Conservation (phyloP, 1,140 invertebrate genomes). For the Magallana angulata region DNA sequence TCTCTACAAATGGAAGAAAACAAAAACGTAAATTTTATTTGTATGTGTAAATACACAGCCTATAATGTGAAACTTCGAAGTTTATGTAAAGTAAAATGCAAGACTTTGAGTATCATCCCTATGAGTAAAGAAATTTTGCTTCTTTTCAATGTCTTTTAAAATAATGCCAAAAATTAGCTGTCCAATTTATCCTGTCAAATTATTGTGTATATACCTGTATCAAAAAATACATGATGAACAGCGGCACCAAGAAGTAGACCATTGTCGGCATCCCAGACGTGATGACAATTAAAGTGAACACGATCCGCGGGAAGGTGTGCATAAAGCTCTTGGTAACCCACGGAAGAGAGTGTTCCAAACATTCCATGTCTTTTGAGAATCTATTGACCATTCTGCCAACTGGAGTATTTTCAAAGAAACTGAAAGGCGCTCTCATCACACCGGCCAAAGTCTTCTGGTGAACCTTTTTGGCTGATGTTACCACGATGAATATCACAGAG, state of each 20-base stretch:
- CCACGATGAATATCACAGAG: background rate
- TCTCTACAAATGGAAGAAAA: constrained; percentile 82
- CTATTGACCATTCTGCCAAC: constrained; percentile 84
- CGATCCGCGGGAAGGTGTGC: background rate
- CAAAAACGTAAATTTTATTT: too few relatives aligned
- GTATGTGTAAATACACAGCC: too few relatives aligned
- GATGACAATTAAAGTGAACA: constrained; percentile 1
- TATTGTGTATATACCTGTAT: too few relatives aligned
- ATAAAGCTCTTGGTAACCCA: background rate
- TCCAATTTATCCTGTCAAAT: too few relatives aligned
- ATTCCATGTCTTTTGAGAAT: constrained; percentile 82
- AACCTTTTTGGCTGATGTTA: too few relatives aligned
- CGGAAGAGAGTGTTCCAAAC: constrained; percentile 67
- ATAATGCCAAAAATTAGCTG: too few relatives aligned
- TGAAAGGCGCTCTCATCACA: constrained; percentile 78
- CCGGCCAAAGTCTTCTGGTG: too few relatives aligned
- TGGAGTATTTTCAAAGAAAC: constrained; percentile 85
- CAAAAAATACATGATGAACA: background rate
- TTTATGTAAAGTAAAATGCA: too few relatives aligned
- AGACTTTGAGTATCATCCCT: too few relatives aligned
- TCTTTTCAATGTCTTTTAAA: too few relatives aligned
- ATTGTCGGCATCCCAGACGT: background rate
- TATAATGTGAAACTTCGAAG: too few relatives aligned
- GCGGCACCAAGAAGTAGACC: background rate
- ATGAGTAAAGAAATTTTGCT: too few relatives aligned